Evolutionary conservation across 2,797 vertebrate species (phyloP).

Genomic region (Coregonus suidteri): DNA sequence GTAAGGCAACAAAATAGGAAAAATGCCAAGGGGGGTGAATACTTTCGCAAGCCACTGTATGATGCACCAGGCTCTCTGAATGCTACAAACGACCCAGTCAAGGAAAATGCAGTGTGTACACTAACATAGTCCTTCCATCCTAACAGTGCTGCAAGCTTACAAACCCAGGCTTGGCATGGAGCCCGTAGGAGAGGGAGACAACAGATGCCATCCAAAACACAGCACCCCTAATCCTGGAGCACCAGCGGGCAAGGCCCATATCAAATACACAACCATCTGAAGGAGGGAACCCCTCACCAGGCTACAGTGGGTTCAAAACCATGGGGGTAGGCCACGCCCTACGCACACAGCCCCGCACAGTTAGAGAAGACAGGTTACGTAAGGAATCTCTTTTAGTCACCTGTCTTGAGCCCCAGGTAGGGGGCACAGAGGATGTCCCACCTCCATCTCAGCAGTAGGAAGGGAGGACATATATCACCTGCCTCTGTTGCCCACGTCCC

Average conservation of each 20-base stretch:
- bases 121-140: conserved; percentile 60
- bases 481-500: conserved; percentile 28
- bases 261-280: not conserved
- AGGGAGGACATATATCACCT: not conserved
- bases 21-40: too few relatives aligned
- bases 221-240: conserved; percentile 15
- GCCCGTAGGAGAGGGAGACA: conserved; percentile 65
- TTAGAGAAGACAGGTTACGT: not conserved
- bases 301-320: not conserved
- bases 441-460: not conserved
- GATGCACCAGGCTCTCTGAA: conserved; percentile 47
- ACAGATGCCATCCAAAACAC: conserved; percentile 72
- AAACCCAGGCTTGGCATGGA: conserved; percentile 67
- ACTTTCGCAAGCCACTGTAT: not conserved
- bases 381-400: not conserved
- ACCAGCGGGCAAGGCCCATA: not conserved
- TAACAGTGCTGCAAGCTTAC: conserved; percentile 68
- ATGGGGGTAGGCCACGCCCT: not conserved
- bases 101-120: conserved; percentile 48
- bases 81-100: conserved; percentile 59
- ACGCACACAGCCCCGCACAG: not conserved
- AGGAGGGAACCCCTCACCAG: not conserved
- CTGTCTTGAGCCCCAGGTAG: not conserved
- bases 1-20: too few relatives aligned
- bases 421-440: not conserved